Evolutionary conservation across 2,888 invertebrate species (phyloP), one percentile per base, ranked within the genome.

Genomic region (Spialia ferax): DNA sequence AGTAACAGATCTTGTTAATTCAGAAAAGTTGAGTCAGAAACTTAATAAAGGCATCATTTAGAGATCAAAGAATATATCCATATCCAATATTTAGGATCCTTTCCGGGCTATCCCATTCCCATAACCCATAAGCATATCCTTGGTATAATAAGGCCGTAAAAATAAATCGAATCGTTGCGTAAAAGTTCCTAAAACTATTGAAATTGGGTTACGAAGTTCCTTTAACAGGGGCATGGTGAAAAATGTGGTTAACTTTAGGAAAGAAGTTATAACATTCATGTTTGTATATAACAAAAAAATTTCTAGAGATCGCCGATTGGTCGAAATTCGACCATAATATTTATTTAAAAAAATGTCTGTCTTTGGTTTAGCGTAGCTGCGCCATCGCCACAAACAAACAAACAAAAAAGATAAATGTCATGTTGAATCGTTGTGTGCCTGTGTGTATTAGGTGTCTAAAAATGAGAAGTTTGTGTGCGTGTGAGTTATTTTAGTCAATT

Each of bases 131-230:
- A 35, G 48, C 56, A 15, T 57, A 57, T 64, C 48, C 48, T 57
- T 64, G 20, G 64, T 29, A 64, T 64, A 64, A 64, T 64, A 57
- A 20, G 55, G 11, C 35, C 64, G 56, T 64, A 64, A 64, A 64
- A 64, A 64, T 64, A 64, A 32, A 64, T 64, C 56, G 64, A 64
- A 64, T 15, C 20, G 55, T 38, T 38, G 55, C 11, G 48, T 23
- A 64, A 45, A 63, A 56, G 63, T 63, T 63, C 56, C 29, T 64
- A 7, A 22, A 56, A 56, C 56, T 64, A 50, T 48, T 50, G 56
- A 64, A 48, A 57, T 64, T 23, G 56, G 64, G 57, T 64, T 57
- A 64, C 56, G 35, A 15, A 15, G 35, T 56, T 10, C 32, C 15
- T 32, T 50, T 56, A 42, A 29, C 56, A 35, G 45, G 20, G 45